These are phyloP conservation scores for Arrhopalites spinosus DNA, from an alignment of 2,888 invertebrate species.

Conservation along the genomic window DNA sequence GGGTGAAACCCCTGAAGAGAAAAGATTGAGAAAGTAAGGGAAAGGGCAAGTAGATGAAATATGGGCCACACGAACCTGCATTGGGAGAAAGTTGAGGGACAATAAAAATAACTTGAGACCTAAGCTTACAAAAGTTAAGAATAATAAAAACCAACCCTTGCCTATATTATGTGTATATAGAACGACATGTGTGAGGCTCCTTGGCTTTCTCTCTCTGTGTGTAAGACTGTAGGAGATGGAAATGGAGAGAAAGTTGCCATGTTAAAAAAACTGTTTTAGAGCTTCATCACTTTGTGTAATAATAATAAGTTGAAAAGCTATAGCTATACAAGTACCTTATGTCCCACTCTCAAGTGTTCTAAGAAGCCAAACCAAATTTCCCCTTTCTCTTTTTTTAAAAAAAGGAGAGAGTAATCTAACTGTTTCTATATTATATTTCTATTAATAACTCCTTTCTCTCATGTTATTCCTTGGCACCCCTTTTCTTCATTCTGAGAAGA, in stretches of 20 bases:
- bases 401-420: too few relatives aligned
- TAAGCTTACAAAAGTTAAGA: neutral
- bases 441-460: too few relatives aligned
- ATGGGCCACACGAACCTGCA: neutral
- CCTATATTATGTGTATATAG: neutral
- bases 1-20: neutral
- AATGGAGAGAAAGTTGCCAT: constrained; percentile 33
- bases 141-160: neutral
- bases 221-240: neutral
- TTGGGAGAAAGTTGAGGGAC: neutral
- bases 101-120: constrained; percentile 11
- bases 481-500: too few relatives aligned
- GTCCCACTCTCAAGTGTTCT: too few relatives aligned
- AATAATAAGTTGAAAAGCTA: constrained; percentile 21
- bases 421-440: too few relatives aligned
- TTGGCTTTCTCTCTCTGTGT: neutral
- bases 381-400: too few relatives aligned
- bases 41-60: neutral
- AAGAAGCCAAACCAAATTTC: too few relatives aligned
- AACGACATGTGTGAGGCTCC: too few relatives aligned
- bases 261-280: constrained; percentile 49
- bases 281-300: constrained; percentile 43
- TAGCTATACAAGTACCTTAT: neutral
- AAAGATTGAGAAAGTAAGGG: neutral
- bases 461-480: too few relatives aligned